Conservation (phyloP, 2,797 vertebrate species). For the Enteromius argenteus region DNA sequence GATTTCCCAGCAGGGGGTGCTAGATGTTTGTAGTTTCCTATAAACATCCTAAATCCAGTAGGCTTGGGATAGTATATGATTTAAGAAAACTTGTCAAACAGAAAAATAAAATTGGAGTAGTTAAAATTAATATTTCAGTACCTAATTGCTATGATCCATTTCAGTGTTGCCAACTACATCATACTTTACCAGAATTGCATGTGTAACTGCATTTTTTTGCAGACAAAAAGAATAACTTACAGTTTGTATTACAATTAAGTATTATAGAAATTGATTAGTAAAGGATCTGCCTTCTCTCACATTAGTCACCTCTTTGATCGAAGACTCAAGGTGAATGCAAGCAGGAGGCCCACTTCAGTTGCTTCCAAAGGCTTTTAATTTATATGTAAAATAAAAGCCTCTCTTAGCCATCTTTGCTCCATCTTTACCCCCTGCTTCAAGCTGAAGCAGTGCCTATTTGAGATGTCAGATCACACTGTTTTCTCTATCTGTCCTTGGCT, state of each 20-base stretch:
- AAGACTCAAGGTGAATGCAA: background rate
- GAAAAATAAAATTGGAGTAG: background rate
- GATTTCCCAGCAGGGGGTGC: constrained; percentile 24
- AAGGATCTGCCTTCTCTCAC: background rate
- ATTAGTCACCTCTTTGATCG: background rate
- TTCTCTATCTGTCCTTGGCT: background rate
- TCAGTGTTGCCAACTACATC: background rate
- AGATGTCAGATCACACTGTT: background rate
- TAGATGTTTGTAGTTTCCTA: background rate
- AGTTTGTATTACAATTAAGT: background rate
- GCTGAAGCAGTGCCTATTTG: background rate
- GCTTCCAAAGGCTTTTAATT: background rate
- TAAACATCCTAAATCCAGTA: background rate
- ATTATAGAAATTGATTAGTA: background rate
- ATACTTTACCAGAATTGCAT: background rate
- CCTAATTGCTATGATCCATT: background rate
- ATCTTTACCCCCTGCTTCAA: background rate
- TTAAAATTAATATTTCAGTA: background rate
- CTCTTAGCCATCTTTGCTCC: background rate
- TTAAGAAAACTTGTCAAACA: background rate
- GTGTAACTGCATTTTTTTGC: background rate
- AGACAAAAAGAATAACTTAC: background rate
- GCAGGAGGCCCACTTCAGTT: background rate
- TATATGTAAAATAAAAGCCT: background rate
- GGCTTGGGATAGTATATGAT: background rate